A percentile compares a stretch with the other conserved stretches of the same genome.
Evolutionary conservation across 2,797 vertebrate species (phyloP).

Genomic region (Thalassophryne amazonica): DNA sequence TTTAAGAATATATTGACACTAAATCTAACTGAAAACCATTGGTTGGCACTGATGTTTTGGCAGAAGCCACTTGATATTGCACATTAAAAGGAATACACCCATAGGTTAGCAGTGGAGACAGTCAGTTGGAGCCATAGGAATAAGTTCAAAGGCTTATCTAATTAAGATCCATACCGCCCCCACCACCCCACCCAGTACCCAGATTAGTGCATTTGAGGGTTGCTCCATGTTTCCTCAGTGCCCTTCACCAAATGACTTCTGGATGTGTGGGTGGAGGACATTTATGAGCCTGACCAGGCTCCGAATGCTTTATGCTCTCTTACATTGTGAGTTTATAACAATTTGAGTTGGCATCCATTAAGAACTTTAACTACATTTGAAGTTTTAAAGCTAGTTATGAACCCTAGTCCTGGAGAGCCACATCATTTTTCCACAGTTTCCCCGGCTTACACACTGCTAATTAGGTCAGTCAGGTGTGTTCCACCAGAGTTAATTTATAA

Average conservation of each 20-base stretch:
- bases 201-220: no score
- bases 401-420: no score
- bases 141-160: slow-evolving; percentile 19
- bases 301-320: slow-evolving; percentile 10
- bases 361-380: slow-evolving; percentile 6
- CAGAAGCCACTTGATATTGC: no score
- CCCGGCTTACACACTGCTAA: no score
- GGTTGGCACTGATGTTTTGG: neutral
- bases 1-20: no score
- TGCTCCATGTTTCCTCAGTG: slow-evolving; percentile 1
- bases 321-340: no score
- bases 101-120: slow-evolving; percentile 26
- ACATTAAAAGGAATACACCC: slow-evolving; percentile 13
- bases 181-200: no score
- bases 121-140: slow-evolving; percentile 27
- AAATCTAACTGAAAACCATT: neutral
- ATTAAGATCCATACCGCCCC: no score
- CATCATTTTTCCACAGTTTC: no score
- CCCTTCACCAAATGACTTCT: slow-evolving; percentile 28
- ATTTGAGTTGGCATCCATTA: neutral
- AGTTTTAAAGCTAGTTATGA: slow-evolving; percentile 24
- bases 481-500: no score
- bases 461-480: no score
- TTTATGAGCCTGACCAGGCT: slow-evolving; percentile 18
- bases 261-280: slow-evolving; percentile 13